These are phyloP conservation scores for Drosophila mojavensis DNA, from an alignment of 1,140 invertebrate species.

Conservation along the genomic window DNA sequence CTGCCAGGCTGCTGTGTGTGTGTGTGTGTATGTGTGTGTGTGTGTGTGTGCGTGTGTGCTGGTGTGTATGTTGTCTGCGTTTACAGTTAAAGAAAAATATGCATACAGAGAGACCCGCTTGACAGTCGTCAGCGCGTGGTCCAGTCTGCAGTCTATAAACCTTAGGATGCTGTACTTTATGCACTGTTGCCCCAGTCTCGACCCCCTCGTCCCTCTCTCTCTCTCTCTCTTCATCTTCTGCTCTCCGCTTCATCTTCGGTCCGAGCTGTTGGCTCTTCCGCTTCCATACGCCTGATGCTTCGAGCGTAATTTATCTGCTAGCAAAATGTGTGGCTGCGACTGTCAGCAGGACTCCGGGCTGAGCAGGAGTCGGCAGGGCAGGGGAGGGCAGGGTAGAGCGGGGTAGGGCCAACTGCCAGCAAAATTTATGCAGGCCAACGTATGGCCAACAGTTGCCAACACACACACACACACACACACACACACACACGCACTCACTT, in stretches of 20 bases:
- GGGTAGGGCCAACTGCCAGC: conserved; percentile 9
- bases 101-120: conserved; percentile 56
- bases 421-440: conserved; percentile 74
- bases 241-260: conserved; percentile 33
- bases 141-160: conserved; percentile 31
- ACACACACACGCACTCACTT: background rate
- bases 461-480: conserved; percentile 9
- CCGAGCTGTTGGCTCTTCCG: conserved; percentile 68
- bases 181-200: conserved; percentile 15
- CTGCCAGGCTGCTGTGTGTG: conserved; percentile 14
- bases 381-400: background rate
- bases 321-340: conserved; percentile 45
- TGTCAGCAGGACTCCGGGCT: conserved; percentile 30
- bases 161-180: conserved; percentile 23
- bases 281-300: conserved; percentile 59
- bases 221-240: too few species aligned
- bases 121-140: conserved; percentile 55
- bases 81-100: conserved; percentile 71
- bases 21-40: conserved; percentile 6
- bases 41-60: conserved; percentile 18
- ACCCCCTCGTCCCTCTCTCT: background rate
- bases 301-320: conserved; percentile 76
- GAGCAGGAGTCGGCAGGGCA: too few species aligned
- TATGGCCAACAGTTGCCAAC: conserved; percentile 58
- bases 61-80: conserved; percentile 23